These are phyloP conservation scores for Electrophaes corylata DNA, from an alignment of 2,888 invertebrate genomes.

Conservation along the genomic window DNA sequence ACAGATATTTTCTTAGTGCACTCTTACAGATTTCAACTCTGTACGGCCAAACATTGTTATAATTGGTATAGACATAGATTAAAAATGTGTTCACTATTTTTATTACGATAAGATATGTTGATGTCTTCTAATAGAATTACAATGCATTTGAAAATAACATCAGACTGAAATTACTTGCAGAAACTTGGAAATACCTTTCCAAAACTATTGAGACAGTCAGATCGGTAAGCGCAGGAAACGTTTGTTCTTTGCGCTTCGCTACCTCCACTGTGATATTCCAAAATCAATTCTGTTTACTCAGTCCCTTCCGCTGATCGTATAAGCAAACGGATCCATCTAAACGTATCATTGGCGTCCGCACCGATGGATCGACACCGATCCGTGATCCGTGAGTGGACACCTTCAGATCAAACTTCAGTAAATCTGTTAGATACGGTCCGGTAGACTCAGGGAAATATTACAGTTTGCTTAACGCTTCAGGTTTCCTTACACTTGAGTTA, in stretches of 20 bases:
- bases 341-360: conserved; percentile 33
- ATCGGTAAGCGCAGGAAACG: conserved; percentile 1
- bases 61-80: too few species aligned
- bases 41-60: too few species aligned
- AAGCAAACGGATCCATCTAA: conserved; percentile 36
- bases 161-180: not conserved
- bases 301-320: conserved; percentile 49
- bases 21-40: too few species aligned
- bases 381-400: conserved; percentile 32
- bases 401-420: conserved; percentile 24
- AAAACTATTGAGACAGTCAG: conserved; percentile 8
- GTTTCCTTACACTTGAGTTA: conserved; percentile 6
- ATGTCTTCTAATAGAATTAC: too few species aligned
- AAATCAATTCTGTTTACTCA: conserved; percentile 57
- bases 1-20: too few species aligned
- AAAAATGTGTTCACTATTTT: too few species aligned
- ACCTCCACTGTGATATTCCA: conserved; percentile 7
- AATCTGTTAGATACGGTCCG: conserved; percentile 21
- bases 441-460: conserved; percentile 10
- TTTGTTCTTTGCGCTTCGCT: conserved; percentile 19
- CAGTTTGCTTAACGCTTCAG: conserved; percentile 32
- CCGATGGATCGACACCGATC: conserved; percentile 17
- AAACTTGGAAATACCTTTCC: not conserved
- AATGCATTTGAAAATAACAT: too few species aligned
- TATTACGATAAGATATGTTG: too few species aligned